Evolutionary conservation across 2,888 invertebrate genomes (phyloP), one percentile per base, ranked within the genome.

Genomic region (Polymixis lichenea): DNA sequence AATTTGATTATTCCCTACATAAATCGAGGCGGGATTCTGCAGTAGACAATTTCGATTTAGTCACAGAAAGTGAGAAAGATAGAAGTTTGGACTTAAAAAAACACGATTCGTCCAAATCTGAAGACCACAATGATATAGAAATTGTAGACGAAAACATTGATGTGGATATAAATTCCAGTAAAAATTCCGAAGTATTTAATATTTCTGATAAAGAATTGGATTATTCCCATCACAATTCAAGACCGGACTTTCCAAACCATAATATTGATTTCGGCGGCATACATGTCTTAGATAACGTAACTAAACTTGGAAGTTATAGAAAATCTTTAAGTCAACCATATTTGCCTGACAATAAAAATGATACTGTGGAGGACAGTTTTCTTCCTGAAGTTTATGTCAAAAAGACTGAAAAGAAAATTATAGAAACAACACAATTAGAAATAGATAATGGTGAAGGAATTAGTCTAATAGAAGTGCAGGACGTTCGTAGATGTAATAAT

Each of bases 161-260:
- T 69, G 67, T 77, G 28, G 77, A 76, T 60, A 67, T 82, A n/a
- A 88, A 84, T 82, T 87, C 86, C 3, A 94, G 92, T 87, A 91
- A 92, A 84, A 83, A 86, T 72, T 92, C 92, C 17, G 91, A 93
- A 86, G 86, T 91, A 66, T 95, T 95, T 86, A 90, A 93, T 79
- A 93, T 97, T 78, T 97, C 96, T 62, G 97, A 98, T 88, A 97
- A 97, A 85, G 97, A 98, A 94, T 92, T 97, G 38, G 97, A 97
- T 88, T 97, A 97, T 92, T 97, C 97, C 0, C 90, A n/a, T 67
- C 94, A 96, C 74, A 88, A 93, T 84, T 93, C 93, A 3, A 92
- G 85, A 77, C 67, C 87, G 78, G 89, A 92, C 46, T 73, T 72
- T 17, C 84, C 84, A n/a, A 61, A 68, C 25, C 85, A 89, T 5